Base-by-base conservation (phyloP, 53 echinoderm and acorn worm species). In the Echinometra lucunter region DNA sequence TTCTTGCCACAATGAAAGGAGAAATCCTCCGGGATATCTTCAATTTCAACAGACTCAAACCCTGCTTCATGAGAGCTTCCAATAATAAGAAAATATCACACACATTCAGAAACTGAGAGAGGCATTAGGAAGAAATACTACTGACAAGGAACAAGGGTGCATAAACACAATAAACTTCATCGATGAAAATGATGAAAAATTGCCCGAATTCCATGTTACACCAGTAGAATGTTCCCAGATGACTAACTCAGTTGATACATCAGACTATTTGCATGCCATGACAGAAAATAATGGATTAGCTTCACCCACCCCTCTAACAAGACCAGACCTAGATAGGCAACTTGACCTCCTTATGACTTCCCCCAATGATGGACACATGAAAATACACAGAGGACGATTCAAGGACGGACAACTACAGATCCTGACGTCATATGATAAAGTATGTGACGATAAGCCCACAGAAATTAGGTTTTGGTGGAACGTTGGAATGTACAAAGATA, bases 101-200 rank as follows among this genome's bases (percentile, higher is more conserved):
- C 93, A 93, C 93, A 44, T 93, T 8, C 93, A 93, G 25, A 74
- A 93, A 23, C 32, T 93, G 4, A 93, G 57, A 78, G 53, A 93
- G 30, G 55, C 57, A 32, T 23, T 93, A 28, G 40, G 57, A 0
- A 75, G 42, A 80, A 57, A 13, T 25, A 66, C 58, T 8, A 19
- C 58, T 58, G 58, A 5, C 15, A 2, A 58, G 15, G 58, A 58
- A 58, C 58, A 58, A 66, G 66, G 66, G 66, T 27, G n/a, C n/a
- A 66, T 1, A 66, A 66, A 66, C 40, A 37, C 75, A 37, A 38
- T 37, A 10, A 75, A 37, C 9, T 75, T 75, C 40, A 75, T 75
- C 40, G 40, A 75, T 75, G 75, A 75, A 40, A 37, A 75, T 75
- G 75, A 75, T 40, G 37, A 75, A 37, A 6, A 37, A 37, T 40